A percentile compares a stretch with the other conserved stretches of the same genome.
Conservation (phyloP, 2,888 invertebrate species). For the Biston stratarius region DNA sequence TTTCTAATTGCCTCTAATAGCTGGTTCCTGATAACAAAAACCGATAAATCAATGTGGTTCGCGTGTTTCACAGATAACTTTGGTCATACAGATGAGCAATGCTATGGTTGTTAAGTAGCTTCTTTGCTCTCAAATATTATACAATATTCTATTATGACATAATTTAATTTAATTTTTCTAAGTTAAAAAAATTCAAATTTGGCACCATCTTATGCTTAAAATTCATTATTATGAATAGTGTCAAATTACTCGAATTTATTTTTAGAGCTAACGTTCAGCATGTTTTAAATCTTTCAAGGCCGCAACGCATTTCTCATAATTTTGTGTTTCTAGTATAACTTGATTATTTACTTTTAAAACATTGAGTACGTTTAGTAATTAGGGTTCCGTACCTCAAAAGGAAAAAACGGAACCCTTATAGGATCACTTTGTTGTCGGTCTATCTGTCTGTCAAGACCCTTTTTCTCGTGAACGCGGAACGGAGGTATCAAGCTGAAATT, state of each 20-base stretch:
- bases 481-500: too few relatives aligned
- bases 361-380: too few relatives aligned
- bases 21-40: constrained; percentile 46
- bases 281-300: constrained; percentile 11
- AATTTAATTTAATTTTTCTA: too few relatives aligned
- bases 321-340: neutral
- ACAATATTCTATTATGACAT: too few relatives aligned
- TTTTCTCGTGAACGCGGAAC: too few relatives aligned
- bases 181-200: too few relatives aligned
- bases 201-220: neutral
- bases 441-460: too few relatives aligned
- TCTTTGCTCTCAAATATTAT: neutral
- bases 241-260: neutral
- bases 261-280: neutral
- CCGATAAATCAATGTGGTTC: constrained; percentile 47
- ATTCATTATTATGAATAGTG: constrained; percentile 8
- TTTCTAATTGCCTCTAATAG: constrained; percentile 47
- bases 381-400: too few relatives aligned
- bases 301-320: neutral
- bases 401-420: too few relatives aligned
- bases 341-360: too few relatives aligned
- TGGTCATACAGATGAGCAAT: constrained; percentile 10
- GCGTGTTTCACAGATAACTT: constrained; percentile 44
- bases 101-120: neutral
- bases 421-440: too few relatives aligned